Conservation (phyloP, 1,140 invertebrate species). For the Brachionus asplanchnoidis region DNA sequence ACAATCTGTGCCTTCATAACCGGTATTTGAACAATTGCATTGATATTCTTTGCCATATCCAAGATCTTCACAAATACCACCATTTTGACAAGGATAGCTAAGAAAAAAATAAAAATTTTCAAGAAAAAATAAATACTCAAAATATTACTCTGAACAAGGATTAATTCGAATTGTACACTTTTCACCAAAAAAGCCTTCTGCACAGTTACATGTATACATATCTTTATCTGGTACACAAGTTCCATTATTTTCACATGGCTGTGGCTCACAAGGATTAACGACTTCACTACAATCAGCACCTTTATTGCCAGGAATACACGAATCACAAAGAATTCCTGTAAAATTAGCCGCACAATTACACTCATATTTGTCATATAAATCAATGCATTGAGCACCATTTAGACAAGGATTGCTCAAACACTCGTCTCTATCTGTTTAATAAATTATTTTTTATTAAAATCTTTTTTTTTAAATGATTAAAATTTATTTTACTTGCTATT, state of each 20-base stretch:
- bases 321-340: constrained; percentile 25
- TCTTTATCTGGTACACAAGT: constrained; percentile 44
- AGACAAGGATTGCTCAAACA: constrained; percentile 88
- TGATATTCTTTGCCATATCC: constrained; percentile 45
- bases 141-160: background rate
- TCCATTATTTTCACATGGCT: constrained; percentile 51
- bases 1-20: constrained; percentile 16
- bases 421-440: constrained; percentile 58
- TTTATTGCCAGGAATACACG: constrained; percentile 2
- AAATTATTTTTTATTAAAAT: background rate
- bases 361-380: constrained; percentile 6
- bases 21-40: constrained; percentile 43
- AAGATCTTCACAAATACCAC: constrained; percentile 48
- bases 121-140: background rate
- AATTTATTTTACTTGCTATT: background rate
- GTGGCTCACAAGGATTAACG: constrained; percentile 44
- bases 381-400: constrained; percentile 74
- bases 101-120: background rate
- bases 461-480: background rate
- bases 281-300: constrained; percentile 3
- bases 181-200: background rate
- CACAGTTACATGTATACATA: background rate
- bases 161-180: background rate
- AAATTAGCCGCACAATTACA: constrained; percentile 6
- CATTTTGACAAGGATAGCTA: constrained; percentile 49